Percentiles rank a stretch among this genome's conserved stretches.
Conservation (phyloP, 2,888 invertebrate species). For the Callosobruchus maculatus region DNA sequence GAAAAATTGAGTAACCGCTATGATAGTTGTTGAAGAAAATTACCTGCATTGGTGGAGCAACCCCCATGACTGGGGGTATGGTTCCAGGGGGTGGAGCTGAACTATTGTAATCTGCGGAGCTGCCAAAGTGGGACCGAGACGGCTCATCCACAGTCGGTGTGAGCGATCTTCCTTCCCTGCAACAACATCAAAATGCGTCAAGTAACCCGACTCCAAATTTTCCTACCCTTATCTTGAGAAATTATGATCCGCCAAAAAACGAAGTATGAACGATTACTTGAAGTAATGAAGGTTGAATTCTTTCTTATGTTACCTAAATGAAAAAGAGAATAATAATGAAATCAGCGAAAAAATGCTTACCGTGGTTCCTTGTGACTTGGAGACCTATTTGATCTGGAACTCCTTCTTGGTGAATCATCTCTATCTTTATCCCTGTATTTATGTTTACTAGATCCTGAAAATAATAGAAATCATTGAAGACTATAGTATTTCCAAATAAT, state of each 20-base stretch:
- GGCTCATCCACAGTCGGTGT: conserved; percentile 70
- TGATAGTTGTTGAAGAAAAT: too few species aligned
- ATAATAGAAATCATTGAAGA: too few species aligned
- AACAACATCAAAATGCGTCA: background rate
- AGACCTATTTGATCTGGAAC: conserved; percentile 38
- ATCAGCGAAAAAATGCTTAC: conserved; percentile 15
- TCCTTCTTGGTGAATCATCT: conserved; percentile 24
- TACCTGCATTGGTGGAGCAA: conserved; percentile 26
- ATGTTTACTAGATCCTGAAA: conserved; percentile 14
- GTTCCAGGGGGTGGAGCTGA: conserved; percentile 30
- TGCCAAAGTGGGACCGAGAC: conserved; percentile 16
- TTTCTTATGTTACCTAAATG: too few species aligned
- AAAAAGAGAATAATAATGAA: too few species aligned
- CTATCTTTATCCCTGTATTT: conserved; percentile 11
- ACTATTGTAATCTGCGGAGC: conserved; percentile 24
- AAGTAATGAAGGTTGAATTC: too few species aligned
- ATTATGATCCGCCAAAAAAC: too few species aligned
- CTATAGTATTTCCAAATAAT: too few species aligned
- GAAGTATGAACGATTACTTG: too few species aligned
- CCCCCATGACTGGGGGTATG: conserved; percentile 34
- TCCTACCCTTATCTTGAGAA: too few species aligned
- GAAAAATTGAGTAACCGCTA: too few species aligned
- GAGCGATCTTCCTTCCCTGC: conserved; percentile 61
- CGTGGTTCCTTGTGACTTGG: conserved; percentile 24
- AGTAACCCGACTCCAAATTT: too few species aligned